Base-by-base conservation (phyloP, 2,888 invertebrate genomes). In the Gonocerus acuteangulatus region DNA sequence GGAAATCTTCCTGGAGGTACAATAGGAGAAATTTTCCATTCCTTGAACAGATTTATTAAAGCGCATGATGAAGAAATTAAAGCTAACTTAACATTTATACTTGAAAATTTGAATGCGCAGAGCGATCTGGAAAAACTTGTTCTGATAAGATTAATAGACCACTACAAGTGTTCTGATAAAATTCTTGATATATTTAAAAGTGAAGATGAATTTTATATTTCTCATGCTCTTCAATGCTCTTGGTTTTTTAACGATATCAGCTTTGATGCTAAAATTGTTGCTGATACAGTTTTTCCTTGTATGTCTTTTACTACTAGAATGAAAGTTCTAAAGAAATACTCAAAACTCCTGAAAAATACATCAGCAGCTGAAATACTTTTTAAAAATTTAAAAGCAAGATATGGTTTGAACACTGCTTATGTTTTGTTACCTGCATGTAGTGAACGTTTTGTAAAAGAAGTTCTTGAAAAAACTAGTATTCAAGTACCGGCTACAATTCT, bases 321-420 rank as follows among this genome's bases (percentile, higher is more conserved):
- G 21, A 63, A 65, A 57, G 57, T 65, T 3, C 22, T 65, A 36
- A 64, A 62, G n/a, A 60, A 42, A 19, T 65, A 65, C 39, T 58
- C 62, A 15, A 45, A 51, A n/a, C 32, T 23, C 27, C 47, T 65
- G n/a, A 62, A 64, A 57, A 48, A 64, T 42, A 27, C 49, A n/a
- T 32, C 42, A 42, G 6, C 27, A n/a, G 61, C 58, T 32, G 63
- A 63, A 15, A 23, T 22, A 15, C 21, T 65, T 15, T 63, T 61
- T 48, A 22, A 4, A 11, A 44, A 34, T 19, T 11, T 63, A 15
- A 58, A 63, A 36, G 34, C 56, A 27, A 23, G 54, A 7, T 65
- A 63, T 54, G 65, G 65, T 1, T n/a, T 61, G 9, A 54, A 49
- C 16, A 56, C 59, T n/a, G 65, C 65, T 19, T 16, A 59, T 9